phyloP scores from a whole-genome alignment of 2,113 vertebrate genomes.

The Rostratula benghalensis region DNA sequence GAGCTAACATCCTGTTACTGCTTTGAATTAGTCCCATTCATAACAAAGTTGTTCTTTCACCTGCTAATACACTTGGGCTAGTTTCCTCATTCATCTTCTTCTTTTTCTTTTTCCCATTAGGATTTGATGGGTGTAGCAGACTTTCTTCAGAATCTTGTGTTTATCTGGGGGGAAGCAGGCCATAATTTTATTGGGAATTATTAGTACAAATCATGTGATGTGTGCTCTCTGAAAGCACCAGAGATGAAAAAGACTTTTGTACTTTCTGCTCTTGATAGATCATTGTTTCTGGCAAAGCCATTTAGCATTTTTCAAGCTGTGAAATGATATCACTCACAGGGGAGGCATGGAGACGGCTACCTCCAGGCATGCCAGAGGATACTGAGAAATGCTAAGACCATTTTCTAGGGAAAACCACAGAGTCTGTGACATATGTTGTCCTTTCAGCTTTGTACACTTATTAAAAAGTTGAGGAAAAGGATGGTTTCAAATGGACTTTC shows the following conservation, averaged over 20 bases:
- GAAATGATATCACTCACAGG: neutral
- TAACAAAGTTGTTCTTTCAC: neutral
- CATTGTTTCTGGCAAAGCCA: neutral
- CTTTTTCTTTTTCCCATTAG: neutral
- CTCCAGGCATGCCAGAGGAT: neutral
- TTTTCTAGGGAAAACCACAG: neutral
- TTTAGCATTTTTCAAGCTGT: neutral
- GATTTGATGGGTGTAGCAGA: neutral
- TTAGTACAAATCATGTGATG: neutral
- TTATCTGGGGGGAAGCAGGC: neutral
- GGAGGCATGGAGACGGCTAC: neutral
- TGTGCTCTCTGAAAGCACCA: neutral
- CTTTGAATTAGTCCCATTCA: neutral
- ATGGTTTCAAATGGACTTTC: neutral
- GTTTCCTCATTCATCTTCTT: neutral
- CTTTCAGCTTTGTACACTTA: neutral
- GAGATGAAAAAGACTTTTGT: constrained; percentile 12
- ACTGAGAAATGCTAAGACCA: neutral
- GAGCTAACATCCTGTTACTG: neutral
- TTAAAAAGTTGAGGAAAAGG: neutral
- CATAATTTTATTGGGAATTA: neutral
- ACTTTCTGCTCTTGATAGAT: neutral
- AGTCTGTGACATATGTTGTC: neutral
- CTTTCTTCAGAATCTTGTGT: neutral
- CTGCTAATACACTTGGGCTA: neutral